Base-by-base conservation (phyloP, 2,888 invertebrate species). In the Nephrocerus scutellatus region DNA sequence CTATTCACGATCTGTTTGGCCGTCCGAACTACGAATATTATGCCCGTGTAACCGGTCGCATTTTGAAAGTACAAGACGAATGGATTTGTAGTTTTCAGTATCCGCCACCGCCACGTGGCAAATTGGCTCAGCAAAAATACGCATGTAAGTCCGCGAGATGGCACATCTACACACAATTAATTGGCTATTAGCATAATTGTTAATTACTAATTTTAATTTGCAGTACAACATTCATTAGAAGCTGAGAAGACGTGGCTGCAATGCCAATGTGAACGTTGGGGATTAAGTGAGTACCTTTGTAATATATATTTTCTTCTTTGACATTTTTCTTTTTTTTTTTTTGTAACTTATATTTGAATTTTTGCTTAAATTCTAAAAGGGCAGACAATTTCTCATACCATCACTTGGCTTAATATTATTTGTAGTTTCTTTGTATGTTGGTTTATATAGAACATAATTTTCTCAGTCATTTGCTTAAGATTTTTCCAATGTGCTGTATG, bases 61-160 rank as follows among this genome's bases (percentile, higher is more conserved):
- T 93, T 50, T 73, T 93, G 48, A 82, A 90, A 57, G 89, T 93
- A 35, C 88, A 88, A 70, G 90, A 92, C 66, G 90, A 92, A 70
- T 92, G 92, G 90, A 90, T 91, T 57, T 91, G 91, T 70, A 89
- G 90, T 53, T 92, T 92, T 70, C 79, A 87, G 48, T 88, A 89
- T 70, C 89, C 90, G 30, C 86, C 88, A 35, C 79, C 79, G 50
- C 79, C 78, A 28, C 62, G 70, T 42, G 77, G 77, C 46, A 75
- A 74, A 53, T 68, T 76, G 43, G 77, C 79, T 43, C 80, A 80
- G 61, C 78, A 79, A 54, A 74, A 79, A 47, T 81, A 79, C 64
- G 77, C 80, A 52, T 74, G 80, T 76, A 66, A 74, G 74, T 63
- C 56, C 36, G 34, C 30, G 12, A 34, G 14, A 24, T 8, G 29